These are phyloP conservation scores for Meloidogyne chitwoodi DNA, from an alignment of 1,140 invertebrate genomes.

Conservation along the genomic window DNA sequence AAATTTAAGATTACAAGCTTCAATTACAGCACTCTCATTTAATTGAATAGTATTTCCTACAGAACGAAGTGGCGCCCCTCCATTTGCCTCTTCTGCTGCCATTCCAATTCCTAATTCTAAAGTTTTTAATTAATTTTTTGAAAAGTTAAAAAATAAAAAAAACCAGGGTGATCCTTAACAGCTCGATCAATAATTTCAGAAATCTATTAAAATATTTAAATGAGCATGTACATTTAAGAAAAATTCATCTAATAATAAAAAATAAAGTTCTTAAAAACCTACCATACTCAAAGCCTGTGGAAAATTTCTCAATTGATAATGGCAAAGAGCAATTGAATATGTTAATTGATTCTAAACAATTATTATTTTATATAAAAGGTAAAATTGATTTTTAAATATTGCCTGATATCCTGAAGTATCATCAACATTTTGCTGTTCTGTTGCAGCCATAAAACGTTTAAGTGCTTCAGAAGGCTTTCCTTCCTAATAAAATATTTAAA, in stretches of 20 bases:
- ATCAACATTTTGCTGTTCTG: slow-evolving; percentile 62
- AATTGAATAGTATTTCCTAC: slow-evolving; percentile 93
- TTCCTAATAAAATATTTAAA: slow-evolving; percentile 66
- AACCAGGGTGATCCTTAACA: slow-evolving; percentile 84
- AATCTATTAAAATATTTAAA: slow-evolving; percentile 63
- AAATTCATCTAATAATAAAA: too few relatives aligned
- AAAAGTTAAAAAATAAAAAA: background rate
- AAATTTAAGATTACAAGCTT: slow-evolving; percentile 96
- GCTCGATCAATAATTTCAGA: slow-evolving; percentile 93
- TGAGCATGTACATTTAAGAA: too few relatives aligned
- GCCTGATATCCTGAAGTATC: slow-evolving; percentile 76
- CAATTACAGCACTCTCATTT: slow-evolving; percentile 90
- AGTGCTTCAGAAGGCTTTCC: slow-evolving; percentile 83
- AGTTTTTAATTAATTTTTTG: background rate
- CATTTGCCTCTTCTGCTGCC: slow-evolving; percentile 74
- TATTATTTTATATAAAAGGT: background rate
- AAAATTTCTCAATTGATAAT: slow-evolving; percentile 89
- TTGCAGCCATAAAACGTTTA: slow-evolving; percentile 80
- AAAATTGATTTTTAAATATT: background rate
- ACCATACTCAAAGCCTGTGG: slow-evolving; percentile 70
- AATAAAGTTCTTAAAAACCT: too few relatives aligned
- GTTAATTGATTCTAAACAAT: slow-evolving; percentile 72
- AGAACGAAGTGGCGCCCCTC: slow-evolving; percentile 84
- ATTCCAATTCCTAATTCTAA: slow-evolving; percentile 88
- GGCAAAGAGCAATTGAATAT: slow-evolving; percentile 91